Percentiles rank a stretch among this genome's conserved stretches.
phyloP scores from a whole-genome alignment of 2,113 vertebrate genomes.

The Petrocephalus zakoni region DNA sequence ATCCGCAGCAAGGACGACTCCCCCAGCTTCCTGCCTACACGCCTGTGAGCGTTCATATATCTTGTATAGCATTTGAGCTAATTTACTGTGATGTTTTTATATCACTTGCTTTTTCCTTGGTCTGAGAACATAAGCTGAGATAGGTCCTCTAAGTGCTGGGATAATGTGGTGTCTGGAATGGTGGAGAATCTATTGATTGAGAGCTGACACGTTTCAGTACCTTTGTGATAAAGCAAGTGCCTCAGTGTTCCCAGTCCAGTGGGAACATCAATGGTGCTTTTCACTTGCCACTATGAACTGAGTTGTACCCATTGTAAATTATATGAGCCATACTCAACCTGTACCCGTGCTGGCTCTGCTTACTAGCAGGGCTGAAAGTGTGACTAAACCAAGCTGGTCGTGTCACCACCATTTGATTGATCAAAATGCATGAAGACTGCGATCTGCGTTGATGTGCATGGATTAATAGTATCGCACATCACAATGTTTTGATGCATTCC shows the following conservation, averaged over 20 bases:
- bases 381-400: neutral
- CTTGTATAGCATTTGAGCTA: neutral
- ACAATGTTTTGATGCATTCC: neutral
- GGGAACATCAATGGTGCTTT: neutral
- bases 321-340: neutral
- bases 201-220: neutral
- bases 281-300: neutral
- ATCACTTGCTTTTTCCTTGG: neutral
- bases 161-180: neutral
- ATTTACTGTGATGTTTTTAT: neutral
- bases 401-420: neutral
- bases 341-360: neutral
- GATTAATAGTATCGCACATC: neutral
- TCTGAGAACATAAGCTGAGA: neutral
- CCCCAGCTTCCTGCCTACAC: conserved; percentile 83
- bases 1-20: conserved; percentile 93
- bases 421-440: neutral
- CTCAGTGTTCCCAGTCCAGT: neutral
- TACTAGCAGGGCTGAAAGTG: neutral
- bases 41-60: conserved; percentile 71
- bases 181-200: neutral
- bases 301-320: neutral
- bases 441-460: neutral
- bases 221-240: neutral
- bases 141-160: neutral